Conservation (phyloP, 2,113 vertebrate species). For the Oncorhynchus gorbuscha region DNA sequence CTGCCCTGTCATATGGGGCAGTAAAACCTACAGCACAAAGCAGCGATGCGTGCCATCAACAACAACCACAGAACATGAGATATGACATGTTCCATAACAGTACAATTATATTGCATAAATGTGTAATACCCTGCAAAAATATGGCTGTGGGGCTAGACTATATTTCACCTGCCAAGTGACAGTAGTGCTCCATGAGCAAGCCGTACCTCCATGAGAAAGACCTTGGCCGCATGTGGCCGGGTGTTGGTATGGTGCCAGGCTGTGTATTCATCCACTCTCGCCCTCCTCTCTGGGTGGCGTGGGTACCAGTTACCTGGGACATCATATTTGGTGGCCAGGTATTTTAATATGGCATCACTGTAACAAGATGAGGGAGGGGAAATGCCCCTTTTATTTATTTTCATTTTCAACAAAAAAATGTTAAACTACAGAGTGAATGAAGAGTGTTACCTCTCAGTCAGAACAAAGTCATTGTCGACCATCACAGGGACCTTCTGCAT, state of each 20-base stretch:
- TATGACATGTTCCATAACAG: too few relatives aligned
- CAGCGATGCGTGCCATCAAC: not conserved
- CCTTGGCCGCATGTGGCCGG: conserved; percentile 58
- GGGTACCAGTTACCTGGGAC: conserved; percentile 77
- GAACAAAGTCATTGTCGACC: conserved; percentile 65
- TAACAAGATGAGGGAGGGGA: not conserved
- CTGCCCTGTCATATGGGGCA: conserved; percentile 41
- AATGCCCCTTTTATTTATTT: too few relatives aligned
- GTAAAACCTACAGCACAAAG: conserved; percentile 55
- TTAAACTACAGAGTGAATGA: too few relatives aligned
- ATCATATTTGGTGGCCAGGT: conserved; percentile 57
- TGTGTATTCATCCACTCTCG: conserved; percentile 73
- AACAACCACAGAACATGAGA: not conserved
- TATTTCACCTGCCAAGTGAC: too few relatives aligned
- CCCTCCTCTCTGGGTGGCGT: conserved; percentile 56
- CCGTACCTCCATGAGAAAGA: conserved; percentile 71
- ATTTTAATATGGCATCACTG: conserved; percentile 77
- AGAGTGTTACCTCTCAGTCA: conserved; percentile 72
- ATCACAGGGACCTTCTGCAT: conserved; percentile 77
- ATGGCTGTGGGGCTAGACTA: not conserved
- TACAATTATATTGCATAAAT: not conserved
- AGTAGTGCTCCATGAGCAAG: not conserved
- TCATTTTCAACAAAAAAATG: too few relatives aligned
- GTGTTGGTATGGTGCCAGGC: conserved; percentile 77
- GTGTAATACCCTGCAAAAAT: not conserved